Evolutionary conservation across 2,113 vertebrate species (phyloP), one percentile per base, ranked within the genome.

Genomic region (Brachypodius melanocephalos): DNA sequence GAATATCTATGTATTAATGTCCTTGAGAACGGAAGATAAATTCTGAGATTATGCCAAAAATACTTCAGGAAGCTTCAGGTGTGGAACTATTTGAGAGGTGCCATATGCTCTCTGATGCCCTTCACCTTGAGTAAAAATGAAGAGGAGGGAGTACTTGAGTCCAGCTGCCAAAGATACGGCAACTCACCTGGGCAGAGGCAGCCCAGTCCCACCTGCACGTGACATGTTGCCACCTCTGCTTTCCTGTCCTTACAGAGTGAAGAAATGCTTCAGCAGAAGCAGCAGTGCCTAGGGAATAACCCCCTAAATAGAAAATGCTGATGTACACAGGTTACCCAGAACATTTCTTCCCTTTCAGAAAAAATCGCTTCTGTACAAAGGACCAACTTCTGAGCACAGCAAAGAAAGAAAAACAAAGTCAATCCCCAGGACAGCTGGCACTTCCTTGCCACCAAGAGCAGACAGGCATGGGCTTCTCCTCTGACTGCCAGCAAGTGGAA

Each of bases 41-140:
- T 49, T 46, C 38, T 20, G 42, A 79, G 19, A 65, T 61, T 28
- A 62, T 2, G 11, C 36, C 34, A 52, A 77, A 86, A 95, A 34
- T 16, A 32, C 24, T 71, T 54, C 22, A 54, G 32, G 8, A 77
- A 69, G 19, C 42, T 32, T 24, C 1, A 87, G 48, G 20, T 31
- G 17, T 46, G 28, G 28, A 78, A 59, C 8, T 36, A 15, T 32
- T 8, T 52, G 52, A 65, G 46, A 71, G 32, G 51, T 14, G 55
- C 34, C 0, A 0, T 10, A 51, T 1, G 9, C 5, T 63, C n/a
- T n/a, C n/a, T 42, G 34, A 65, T 55, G 43, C 42, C 14, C 17
- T 77, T 36, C 29, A 25, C 46, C 48, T 28, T 14, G 25, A 42
- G 12, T 12, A 20, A 81, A 17, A 42, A 45, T 0, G 2, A 22